Percentiles rank a stretch among this genome's conserved stretches.
These are phyloP conservation scores for Deroplatys truncata DNA, from an alignment of 2,888 invertebrate species.

Conservation along the genomic window DNA sequence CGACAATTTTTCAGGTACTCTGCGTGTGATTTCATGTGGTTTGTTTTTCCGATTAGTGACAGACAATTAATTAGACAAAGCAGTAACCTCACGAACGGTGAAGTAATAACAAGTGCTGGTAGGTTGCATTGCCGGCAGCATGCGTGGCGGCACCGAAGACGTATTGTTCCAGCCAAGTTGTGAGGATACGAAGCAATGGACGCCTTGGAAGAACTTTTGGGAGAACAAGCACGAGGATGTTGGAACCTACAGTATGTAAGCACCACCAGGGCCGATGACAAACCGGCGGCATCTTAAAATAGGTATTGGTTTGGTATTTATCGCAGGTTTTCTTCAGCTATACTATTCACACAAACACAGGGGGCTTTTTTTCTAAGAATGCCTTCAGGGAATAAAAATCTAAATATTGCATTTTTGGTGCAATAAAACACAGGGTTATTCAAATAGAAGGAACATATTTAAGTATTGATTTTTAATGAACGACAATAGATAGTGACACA, in stretches of 20 bases:
- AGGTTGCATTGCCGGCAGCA: not conserved
- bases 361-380: no score
- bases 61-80: not conserved
- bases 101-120: not conserved
- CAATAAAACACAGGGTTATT: no score
- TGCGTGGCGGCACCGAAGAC: not conserved
- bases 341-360: no score
- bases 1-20: not conserved
- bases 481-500: no score
- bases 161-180: not conserved
- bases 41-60: not conserved
- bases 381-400: no score
- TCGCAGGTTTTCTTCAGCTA: no score
- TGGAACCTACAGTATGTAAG: not conserved
- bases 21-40: not conserved
- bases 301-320: no score
- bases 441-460: no score
- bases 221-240: conserved; percentile 38
- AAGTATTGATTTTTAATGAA: no score
- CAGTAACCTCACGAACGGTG: not conserved
- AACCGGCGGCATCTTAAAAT: not conserved
- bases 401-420: no score
- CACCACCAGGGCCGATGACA: not conserved
- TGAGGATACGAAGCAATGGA: conserved; percentile 40
- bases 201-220: conserved; percentile 47